phyloP scores from a whole-genome alignment of 2,797 vertebrate genomes.

The Epinephelus malabaricus region DNA sequence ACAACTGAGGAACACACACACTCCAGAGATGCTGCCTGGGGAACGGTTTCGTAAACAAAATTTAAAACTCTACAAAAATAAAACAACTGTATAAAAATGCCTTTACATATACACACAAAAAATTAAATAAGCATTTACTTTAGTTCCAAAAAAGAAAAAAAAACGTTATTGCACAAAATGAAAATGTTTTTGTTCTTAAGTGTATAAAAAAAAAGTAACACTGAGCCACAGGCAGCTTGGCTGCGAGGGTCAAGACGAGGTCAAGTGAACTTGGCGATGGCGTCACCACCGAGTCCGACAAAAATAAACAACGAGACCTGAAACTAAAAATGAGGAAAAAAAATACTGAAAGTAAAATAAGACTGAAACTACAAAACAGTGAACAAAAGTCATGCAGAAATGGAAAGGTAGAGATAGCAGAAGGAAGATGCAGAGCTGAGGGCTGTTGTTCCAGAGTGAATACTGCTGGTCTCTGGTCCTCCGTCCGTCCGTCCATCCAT shows the following conservation, averaged over 20 bases:
- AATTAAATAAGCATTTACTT: conserved; percentile 92
- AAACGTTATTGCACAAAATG: conserved; percentile 96
- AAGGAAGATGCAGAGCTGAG: conserved; percentile 88
- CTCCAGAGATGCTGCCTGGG: conserved; percentile 89
- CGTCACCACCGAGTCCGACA: conserved; percentile 34
- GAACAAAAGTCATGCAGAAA: conserved; percentile 64
- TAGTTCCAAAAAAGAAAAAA: conserved; percentile 79
- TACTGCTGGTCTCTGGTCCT: conserved; percentile 86
- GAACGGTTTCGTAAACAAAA: conserved; percentile 91
- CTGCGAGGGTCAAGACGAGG: conserved; percentile 69
- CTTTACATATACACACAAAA: conserved; percentile 75
- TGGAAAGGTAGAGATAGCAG: conserved; percentile 51
- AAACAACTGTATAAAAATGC: conserved; percentile 90
- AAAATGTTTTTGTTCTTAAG: conserved; percentile 80
- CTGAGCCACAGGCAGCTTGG: conserved; percentile 80
- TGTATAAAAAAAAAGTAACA: conserved; percentile 80
- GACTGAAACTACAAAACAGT: conserved; percentile 47
- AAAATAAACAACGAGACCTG: conserved; percentile 31
- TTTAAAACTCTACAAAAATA: conserved; percentile 90
- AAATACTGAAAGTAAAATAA: conserved; percentile 74
- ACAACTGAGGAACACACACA: conserved; percentile 40
- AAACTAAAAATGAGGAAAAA: conserved; percentile 61
- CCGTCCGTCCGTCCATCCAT: conserved; percentile 60
- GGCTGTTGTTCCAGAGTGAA: conserved; percentile 64
- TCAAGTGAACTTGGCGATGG: conserved; percentile 56